Percentiles rank a stretch among this genome's conserved stretches.
Evolutionary conservation across 2,797 vertebrate genomes (phyloP).

Genomic region (Sebastiscus tertius): DNA sequence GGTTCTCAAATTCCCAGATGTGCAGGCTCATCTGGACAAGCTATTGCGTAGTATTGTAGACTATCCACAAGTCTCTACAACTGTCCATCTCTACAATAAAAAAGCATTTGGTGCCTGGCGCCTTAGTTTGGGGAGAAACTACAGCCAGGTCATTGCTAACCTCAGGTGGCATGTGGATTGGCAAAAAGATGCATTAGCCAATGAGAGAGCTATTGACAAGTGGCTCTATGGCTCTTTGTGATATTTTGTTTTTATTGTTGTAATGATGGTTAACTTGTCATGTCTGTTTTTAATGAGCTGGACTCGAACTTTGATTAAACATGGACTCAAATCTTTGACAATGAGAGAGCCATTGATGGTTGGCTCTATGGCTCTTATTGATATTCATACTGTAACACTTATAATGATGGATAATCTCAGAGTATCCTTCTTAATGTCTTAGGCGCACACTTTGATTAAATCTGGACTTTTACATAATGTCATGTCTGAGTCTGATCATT

Average conservation of each 20-base stretch:
- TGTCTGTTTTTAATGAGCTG: constrained; percentile 1
- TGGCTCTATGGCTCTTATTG: background rate
- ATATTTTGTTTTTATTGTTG: background rate
- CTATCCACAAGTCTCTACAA: constrained; percentile 88
- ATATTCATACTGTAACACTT: background rate
- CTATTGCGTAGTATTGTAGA: constrained; percentile 86
- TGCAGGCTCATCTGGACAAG: constrained; percentile 84
- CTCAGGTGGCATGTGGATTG: constrained; percentile 95
- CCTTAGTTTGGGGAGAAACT: constrained; percentile 86
- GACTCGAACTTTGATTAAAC: background rate
- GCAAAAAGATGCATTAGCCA: constrained; percentile 83
- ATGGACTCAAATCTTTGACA: background rate
- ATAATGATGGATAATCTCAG: background rate
- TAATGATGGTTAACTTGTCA: background rate
- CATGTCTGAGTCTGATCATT: background rate
- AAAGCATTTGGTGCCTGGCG: constrained; percentile 89
- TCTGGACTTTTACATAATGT: background rate
- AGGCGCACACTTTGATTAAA: background rate
- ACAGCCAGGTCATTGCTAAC: constrained; percentile 88
- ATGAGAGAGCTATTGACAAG: constrained; percentile 85
- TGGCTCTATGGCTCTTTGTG: constrained; percentile 82
- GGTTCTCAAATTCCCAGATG: constrained; percentile 80
- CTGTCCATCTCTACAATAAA: constrained; percentile 92
- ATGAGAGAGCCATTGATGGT: background rate
- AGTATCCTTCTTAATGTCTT: background rate